Evolutionary conservation across 2,113 vertebrate genomes (phyloP).

Genomic region (Varanus komodoensis): DNA sequence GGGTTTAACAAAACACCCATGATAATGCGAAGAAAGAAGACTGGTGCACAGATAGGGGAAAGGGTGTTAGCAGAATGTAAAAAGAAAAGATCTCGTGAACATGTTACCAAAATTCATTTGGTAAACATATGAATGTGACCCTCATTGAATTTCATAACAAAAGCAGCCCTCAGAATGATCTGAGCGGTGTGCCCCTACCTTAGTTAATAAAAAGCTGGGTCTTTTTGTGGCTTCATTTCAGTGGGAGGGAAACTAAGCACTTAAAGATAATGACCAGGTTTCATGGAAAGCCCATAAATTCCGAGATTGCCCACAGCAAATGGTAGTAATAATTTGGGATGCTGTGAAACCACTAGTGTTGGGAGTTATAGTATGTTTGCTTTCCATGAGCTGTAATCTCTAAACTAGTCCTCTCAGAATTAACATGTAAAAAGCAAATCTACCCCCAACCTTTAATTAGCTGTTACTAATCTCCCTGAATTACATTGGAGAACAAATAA

Average conservation of each 20-base stretch:
- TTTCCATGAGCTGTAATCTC: not conserved
- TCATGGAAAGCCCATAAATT: constrained; percentile 61
- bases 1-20: no score
- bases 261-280: constrained; percentile 40
- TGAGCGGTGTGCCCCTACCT: not conserved
- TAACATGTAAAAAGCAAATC: not conserved
- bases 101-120: not conserved
- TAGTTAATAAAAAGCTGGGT: not conserved
- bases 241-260: not conserved
- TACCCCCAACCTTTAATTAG: not conserved
- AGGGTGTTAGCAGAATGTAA: not conserved
- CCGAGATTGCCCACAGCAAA: not conserved
- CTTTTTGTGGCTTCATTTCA: not conserved
- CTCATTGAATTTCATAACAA: not conserved
- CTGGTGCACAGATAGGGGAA: no score
- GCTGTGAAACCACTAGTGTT: not conserved
- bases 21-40: not conserved
- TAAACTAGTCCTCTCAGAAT: not conserved
- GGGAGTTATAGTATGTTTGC: not conserved
- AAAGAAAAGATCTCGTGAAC: not conserved
- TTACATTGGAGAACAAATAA: not conserved
- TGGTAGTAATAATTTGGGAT: not conserved
- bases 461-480: not conserved
- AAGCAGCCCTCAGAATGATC: not conserved
- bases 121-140: not conserved